Percentiles rank a stretch among this genome's conserved stretches.
Conservation (phyloP, 2,888 invertebrate genomes). For the Operophtera brumata region DNA sequence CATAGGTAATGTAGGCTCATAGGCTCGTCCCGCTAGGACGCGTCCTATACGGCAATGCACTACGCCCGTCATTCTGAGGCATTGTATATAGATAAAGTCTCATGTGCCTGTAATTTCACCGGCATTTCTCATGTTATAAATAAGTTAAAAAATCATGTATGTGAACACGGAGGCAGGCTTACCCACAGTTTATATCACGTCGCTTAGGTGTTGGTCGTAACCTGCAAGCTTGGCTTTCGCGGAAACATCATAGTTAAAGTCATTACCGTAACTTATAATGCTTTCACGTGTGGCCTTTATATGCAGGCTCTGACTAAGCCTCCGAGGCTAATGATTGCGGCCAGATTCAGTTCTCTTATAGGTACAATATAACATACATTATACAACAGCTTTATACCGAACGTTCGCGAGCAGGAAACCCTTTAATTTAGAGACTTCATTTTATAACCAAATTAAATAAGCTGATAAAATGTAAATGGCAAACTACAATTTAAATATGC, state of each 20-base stretch:
- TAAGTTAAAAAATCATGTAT: not conserved
- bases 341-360: conserved; percentile 21
- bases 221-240: conserved; percentile 2
- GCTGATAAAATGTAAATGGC: conserved; percentile 7
- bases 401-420: not conserved
- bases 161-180: not conserved
- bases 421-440: not conserved
- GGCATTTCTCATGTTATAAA: no score
- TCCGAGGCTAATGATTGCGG: conserved; percentile 35
- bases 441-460: conserved; percentile 6
- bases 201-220: not conserved
- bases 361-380: no score
- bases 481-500: conserved; percentile 11
- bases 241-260: not conserved
- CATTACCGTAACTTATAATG: conserved; percentile 20
- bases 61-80: no score
- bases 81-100: no score
- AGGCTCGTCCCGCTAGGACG: no score
- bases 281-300: conserved; percentile 19
- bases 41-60: no score
- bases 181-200: not conserved
- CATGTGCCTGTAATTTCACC: no score
- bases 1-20: no score
- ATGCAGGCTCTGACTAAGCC: conserved; percentile 29
- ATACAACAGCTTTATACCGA: not conserved